Evolutionary conservation across 2,888 invertebrate genomes (phyloP), one percentile per base, ranked within the genome.

Genomic region (Pterostichus niger): DNA sequence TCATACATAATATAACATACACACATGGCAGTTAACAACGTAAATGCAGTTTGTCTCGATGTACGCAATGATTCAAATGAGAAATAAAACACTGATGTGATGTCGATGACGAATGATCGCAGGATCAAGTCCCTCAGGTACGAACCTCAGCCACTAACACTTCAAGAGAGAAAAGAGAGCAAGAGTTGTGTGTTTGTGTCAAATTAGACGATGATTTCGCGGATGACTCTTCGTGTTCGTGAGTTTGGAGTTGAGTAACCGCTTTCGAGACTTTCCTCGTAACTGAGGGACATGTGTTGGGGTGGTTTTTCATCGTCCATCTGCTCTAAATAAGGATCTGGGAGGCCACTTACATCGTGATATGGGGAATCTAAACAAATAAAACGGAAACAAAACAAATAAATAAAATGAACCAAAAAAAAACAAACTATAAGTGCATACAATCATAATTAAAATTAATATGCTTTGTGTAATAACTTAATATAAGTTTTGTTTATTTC

Each of bases 201-300:
- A 13, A 11, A 7, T 83, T 93, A 96, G 88, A 98, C 98, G 90
- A 98, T 98, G 90, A 98, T 98, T 91, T 98, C 98, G 87, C 97
- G 94, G 88, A 98, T 97, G 90, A 98, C 97, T 89, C 98, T 93
- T 86, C 97, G 94, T 88, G 96, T 96, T 89, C 97, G 94, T 87
- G 97, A 97, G 91, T 97, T 97, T 85, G 97, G 97, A 86, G 98
- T 97, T 85, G 97, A 97, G 91, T 97, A 97, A 80, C 97, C 98
- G 85, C 97, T 97, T 91, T 97, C 98, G 78, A 97, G 93, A 87
- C 96, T 97, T 91, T 97, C 97, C 91, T 98, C 97, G 91, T 97
- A 97, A 89, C 96, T 96, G 87, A 97, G 93, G 84, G 96, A 96
- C 90, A 96, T 94, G 90, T 96, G 96, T 88, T 95, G 95, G 84